Percentiles rank a stretch among this genome's conserved stretches.
phyloP scores from a whole-genome alignment of 2,888 invertebrate species.

The Junonia oenone region DNA sequence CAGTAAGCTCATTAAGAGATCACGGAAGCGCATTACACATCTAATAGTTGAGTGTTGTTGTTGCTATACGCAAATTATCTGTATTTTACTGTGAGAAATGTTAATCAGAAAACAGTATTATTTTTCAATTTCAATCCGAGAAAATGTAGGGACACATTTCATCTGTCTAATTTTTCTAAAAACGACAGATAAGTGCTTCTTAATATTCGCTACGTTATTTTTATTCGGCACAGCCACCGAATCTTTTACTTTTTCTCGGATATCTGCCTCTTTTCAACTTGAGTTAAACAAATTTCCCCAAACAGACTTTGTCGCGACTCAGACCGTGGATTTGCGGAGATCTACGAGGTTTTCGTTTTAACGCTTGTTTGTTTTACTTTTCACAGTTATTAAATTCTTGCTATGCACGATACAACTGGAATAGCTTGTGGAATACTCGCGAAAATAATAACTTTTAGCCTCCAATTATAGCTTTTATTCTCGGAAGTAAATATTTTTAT shows the following conservation, averaged over 20 bases:
- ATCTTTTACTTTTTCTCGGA: constrained; percentile 57
- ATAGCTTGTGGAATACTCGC: not conserved
- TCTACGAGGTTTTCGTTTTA: constrained; percentile 63
- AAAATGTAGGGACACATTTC: not conserved
- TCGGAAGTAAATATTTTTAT: no score
- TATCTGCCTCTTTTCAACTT: constrained; percentile 63
- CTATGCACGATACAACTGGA: constrained; percentile 5
- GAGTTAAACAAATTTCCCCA: constrained; percentile 70
- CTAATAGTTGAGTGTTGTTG: no score
- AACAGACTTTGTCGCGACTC: constrained; percentile 68
- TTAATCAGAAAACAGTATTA: no score
- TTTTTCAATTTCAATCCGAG: not conserved
- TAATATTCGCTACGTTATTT: constrained; percentile 41
- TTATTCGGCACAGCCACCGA: constrained; percentile 51
- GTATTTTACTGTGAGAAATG: no score
- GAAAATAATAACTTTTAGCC: not conserved
- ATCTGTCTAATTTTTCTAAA: constrained; percentile 50
- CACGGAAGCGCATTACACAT: not conserved
- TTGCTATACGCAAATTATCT: no score
- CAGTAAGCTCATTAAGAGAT: not conserved
- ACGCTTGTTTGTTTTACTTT: constrained; percentile 45
- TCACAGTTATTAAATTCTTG: constrained; percentile 19
- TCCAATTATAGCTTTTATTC: no score
- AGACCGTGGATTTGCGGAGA: constrained; percentile 64
- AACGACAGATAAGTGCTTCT: constrained; percentile 57